Evolutionary conservation across 2,797 vertebrate species (phyloP), one percentile per base, ranked within the genome.

Genomic region (Clarias platycephalus): DNA sequence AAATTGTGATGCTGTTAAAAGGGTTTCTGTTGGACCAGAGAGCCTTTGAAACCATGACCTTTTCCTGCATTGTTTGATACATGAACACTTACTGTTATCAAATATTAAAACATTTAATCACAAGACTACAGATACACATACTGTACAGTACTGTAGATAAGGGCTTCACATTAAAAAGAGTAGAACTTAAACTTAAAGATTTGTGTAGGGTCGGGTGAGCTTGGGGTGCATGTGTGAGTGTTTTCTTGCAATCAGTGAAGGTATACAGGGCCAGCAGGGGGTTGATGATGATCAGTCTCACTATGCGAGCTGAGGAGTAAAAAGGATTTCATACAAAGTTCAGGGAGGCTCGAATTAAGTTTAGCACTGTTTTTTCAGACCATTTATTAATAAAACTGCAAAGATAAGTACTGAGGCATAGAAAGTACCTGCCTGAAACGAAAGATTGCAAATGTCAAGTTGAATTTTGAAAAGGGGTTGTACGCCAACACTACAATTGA

Each of bases 401-500:
- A 79, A 83, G 28, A 77, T 83, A 82, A 83, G 84, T 37, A 67
- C 13, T 71, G 77, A 12, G 34, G 63, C 62, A 58, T 55, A 62
- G 37, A 86, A 83, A 44, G 62, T 66, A 34, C 60, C 80, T 37
- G 57, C 28, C 76, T 88, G 83, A 86, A 83, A 83, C 81, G 82
- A 80, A 84, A 64, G 26, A 60, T 75, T 79, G 40, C 80, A 86
- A 74, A 85, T 88, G 87, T 88, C 84, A 82, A 84, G 82, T 75
- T 82, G 78, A 83, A 83, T 75, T 86, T 82, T 62, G 62, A 83
- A 88, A 84, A 80, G 28, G 57, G 87, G 80, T 79, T 86, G 67
- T 86, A 83, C 66, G 84, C 80, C 84, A 75, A 88, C 77, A 76
- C 84, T 88, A 77, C 55, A 88, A 28, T 89, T 82, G 28, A 90